Evolutionary conservation across 2,888 invertebrate species (phyloP).

Genomic region (Tiphia femorata): DNA sequence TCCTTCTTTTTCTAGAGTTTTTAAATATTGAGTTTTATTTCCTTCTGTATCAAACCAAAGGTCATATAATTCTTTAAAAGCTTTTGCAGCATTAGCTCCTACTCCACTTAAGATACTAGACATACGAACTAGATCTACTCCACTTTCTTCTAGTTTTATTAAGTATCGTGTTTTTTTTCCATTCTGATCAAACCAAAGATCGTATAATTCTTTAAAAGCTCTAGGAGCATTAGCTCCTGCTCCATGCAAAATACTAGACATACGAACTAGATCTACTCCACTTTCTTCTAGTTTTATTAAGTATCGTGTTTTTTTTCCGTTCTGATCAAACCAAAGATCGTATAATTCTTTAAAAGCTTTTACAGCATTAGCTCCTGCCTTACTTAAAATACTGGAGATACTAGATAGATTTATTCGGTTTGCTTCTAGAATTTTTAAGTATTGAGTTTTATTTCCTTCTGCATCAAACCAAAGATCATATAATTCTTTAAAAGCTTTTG

Average conservation of each 20-base stretch:
- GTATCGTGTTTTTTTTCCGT: constrained; percentile 26
- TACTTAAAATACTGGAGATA: constrained; percentile 44
- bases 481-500: constrained; percentile 11
- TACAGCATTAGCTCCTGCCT: no score
- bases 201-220: constrained; percentile 52
- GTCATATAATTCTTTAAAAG: no score
- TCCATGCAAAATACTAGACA: constrained; percentile 1
- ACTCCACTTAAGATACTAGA: constrained; percentile 42
- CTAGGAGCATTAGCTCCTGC: constrained; percentile 19
- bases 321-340: constrained; percentile 45
- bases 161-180: constrained; percentile 27
- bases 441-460: no score
- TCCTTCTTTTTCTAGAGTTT: no score
- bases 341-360: constrained; percentile 49
- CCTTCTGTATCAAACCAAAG: no score
- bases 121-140: constrained; percentile 35
- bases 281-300: constrained; percentile 16
- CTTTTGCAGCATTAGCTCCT: constrained; percentile 37
- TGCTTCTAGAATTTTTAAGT: constrained; percentile 3
- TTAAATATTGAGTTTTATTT: no score
- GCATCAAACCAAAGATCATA: constrained; percentile 2
- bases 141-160: constrained; percentile 21
- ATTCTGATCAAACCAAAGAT: constrained; percentile 44
- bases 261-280: constrained; percentile 9
- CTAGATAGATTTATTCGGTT: constrained; percentile 14